Base-by-base conservation (phyloP, 2,797 vertebrate species). In the Argentina silus region DNA sequence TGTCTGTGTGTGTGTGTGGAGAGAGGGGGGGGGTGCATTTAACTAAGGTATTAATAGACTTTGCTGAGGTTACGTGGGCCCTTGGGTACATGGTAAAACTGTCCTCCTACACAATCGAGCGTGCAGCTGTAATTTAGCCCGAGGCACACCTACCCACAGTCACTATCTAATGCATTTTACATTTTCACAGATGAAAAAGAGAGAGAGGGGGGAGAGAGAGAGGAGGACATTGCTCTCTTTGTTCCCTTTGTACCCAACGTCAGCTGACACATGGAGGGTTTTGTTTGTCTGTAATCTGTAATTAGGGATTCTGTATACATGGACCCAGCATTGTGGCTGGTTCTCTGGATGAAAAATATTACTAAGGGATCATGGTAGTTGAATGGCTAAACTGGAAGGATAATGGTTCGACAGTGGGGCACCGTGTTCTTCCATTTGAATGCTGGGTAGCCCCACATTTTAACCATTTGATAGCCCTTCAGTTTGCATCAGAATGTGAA, bases 141-240 rank as follows among this genome's bases (percentile, higher is more conserved):
- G 63, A 73, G 93, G 93, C 91, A 86, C 89, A 92, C 92, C 93
- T 94, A 92, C 90, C 89, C 88, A 78, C 85, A 89, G 88, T 86
- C 91, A 87, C 90, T 79, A 80, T 91, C 90, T 92, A 91, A 90
- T 92, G 91, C 88, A 91, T 93, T 91, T 91, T 92, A 90, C 89
- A 91, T 93, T 91, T 89, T 90, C 91, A 87, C 85, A 85, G 88
- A 88, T 2, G 81, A 43, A 72, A 60, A 44, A 6, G 0, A 45
- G 67, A 78, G 73, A 69, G n/a, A 68, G 69, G 70, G 71, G 57
- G 43, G 51, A 43, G 67, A 36, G 70, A 62, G 55, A 63, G 72
- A n/a, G 7, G 76, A n/a, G 67, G 62, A 67, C 70, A 63, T 70
- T 62, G 69, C 75, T 51, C 73, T 77, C 80, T 81, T 80, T 81